Percentiles rank a stretch among this genome's conserved stretches.
Conservation (phyloP, 2,113 vertebrate species). For the Sylvietta virens region DNA sequence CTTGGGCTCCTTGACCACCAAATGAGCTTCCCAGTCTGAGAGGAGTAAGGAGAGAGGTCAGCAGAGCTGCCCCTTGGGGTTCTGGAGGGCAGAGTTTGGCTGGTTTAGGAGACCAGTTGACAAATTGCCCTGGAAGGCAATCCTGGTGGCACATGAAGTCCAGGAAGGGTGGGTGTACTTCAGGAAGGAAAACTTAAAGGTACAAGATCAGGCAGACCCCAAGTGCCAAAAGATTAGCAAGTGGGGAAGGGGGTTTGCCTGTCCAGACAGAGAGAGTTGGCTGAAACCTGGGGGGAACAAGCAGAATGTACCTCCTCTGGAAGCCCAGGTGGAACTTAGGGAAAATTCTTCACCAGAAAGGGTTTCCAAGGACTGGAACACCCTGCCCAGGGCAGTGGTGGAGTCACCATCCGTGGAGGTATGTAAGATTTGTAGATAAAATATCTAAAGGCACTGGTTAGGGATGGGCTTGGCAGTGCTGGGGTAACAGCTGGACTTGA, state of each 20-base stretch:
- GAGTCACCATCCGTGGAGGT: too few species aligned
- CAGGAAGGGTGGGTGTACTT: too few species aligned
- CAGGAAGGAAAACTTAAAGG: neutral
- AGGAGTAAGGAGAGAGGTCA: neutral
- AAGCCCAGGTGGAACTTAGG: neutral
- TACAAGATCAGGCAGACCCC: too few species aligned
- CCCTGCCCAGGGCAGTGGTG: neutral
- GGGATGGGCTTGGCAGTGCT: neutral
- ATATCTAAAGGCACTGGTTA: too few species aligned
- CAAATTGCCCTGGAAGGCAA: neutral
- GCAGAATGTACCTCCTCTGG: neutral
- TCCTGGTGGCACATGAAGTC: too few species aligned
- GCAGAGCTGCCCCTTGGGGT: neutral
- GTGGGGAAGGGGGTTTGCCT: neutral
- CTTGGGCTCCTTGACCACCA: neutral
- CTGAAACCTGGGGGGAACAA: neutral
- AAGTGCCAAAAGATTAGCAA: fast-evolving
- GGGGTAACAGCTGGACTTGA: neutral
- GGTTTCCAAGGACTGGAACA: neutral
- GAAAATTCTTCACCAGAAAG: neutral
- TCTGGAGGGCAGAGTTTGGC: neutral
- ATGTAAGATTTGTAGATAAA: neutral
- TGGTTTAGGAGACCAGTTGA: neutral
- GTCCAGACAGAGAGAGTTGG: neutral
- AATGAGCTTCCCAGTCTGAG: neutral